Evolutionary conservation across 2,888 invertebrate genomes (phyloP), one percentile per base, ranked within the genome.

Genomic region (Drosophila atroscutellata): DNA sequence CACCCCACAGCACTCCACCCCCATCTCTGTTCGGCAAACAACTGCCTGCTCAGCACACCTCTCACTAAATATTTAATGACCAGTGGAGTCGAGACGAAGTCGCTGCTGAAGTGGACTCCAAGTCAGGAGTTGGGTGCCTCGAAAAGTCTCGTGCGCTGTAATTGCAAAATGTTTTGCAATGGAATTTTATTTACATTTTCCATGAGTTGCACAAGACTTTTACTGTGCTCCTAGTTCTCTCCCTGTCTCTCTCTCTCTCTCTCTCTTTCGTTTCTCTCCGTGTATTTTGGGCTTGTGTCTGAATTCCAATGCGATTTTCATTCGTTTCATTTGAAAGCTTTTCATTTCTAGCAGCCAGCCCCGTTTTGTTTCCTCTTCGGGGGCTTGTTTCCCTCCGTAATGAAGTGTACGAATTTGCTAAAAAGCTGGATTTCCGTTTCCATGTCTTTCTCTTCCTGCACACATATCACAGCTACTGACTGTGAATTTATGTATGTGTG

Each of bases 11-110:
- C n/a, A n/a, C 28, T n/a, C 26, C 26, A 20, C 28, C 3, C 26
- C 28, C 28, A 26, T 1, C 50, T 18, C 18, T 9, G 1, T 11
- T 0, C n/a, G 9, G 26, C 30, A 37, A 30, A 42, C 37, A 15
- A 34, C 54, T 20, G 18, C 42, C 28, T 34, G n/a, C 32, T 3
- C n/a, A 49, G 32, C 66, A 51, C 68, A 65, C 67, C 64, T 57
- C 72, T 58, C 70, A 79, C 79, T 90, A 84, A 90, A 91, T 90
- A 91, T 90, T 91, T 90, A 90, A 90, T 91, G 90, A 91, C 91
- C 89, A 90, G 55, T 69, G 79, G 62, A 74, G 85, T 80, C 80
- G 77, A 77, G 79, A 47, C 60, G 79, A 71, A 80, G 58, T 55
- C 37, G 56, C 57, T 45, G 49, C 18, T 68, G 58, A 57, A 42